Percentiles rank a stretch among this genome's conserved stretches.
Conservation (phyloP, 2,888 invertebrate species). For the Cosmia pyralina region DNA sequence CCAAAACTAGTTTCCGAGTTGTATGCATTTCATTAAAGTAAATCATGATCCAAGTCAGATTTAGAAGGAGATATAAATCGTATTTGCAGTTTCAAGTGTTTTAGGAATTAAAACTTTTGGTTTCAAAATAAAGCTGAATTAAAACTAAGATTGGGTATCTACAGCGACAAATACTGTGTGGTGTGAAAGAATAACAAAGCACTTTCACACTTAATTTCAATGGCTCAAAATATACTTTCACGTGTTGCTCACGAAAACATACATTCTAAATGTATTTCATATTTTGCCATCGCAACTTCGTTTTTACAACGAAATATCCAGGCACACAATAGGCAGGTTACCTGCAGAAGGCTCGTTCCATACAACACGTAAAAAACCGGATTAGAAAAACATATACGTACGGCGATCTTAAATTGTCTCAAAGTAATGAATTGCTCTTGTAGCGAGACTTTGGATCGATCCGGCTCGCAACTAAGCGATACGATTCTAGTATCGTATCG, state of each 20-base stretch:
- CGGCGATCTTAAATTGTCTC: background rate
- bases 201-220: background rate
- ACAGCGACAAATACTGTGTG: background rate
- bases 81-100: slow-evolving; percentile 7
- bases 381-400: too few relatives aligned
- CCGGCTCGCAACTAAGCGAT: background rate
- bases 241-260: background rate
- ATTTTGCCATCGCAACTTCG: slow-evolving; percentile 1
- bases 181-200: background rate
- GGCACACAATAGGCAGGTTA: background rate
- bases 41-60: background rate
- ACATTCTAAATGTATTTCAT: slow-evolving; percentile 2
- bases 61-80: background rate
- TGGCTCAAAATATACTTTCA: background rate
- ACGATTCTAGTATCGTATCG: background rate
- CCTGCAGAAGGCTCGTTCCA: slow-evolving; percentile 2
- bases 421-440: background rate
- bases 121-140: background rate
- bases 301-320: slow-evolving; percentile 1
- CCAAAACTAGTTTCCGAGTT: background rate
- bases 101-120: background rate
- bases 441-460: background rate
- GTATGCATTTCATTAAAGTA: slow-evolving; percentile 2
- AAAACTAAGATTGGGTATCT: background rate
- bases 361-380: background rate